A percentile compares a stretch with the other conserved stretches of the same genome.
phyloP scores from a whole-genome alignment of 1,140 invertebrate genomes.

The Meteorus sp. region DNA sequence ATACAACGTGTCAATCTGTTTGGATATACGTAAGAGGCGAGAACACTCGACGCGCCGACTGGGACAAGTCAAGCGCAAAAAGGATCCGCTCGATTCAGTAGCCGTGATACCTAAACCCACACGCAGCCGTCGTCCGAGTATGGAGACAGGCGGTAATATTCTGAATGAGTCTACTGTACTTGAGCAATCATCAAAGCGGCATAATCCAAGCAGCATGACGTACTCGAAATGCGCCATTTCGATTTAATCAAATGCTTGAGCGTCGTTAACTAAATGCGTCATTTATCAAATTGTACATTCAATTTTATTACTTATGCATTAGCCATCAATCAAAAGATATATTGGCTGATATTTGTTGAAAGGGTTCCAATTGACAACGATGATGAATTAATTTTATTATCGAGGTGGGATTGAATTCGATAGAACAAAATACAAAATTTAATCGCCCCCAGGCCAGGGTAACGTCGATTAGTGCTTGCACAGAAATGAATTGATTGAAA shows the following conservation, averaged over 20 bases:
- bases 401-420: too few species aligned
- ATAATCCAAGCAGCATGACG: constrained; percentile 55
- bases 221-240: constrained; percentile 42
- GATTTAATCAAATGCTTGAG: constrained; percentile 45
- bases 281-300: constrained; percentile 24
- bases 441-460: too few species aligned
- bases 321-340: too few species aligned
- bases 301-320: too few species aligned
- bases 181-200: constrained; percentile 52
- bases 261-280: constrained; percentile 16
- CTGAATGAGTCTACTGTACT: constrained; percentile 53
- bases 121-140: too few species aligned
- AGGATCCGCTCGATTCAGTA: constrained; percentile 20
- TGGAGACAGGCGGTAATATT: constrained; percentile 29
- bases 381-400: too few species aligned
- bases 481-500: too few species aligned
- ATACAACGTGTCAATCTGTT: too few species aligned
- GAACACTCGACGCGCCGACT: constrained; percentile 26
- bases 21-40: constrained; percentile 16
- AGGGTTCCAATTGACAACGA: too few species aligned
- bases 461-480: too few species aligned
- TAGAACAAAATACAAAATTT: too few species aligned
- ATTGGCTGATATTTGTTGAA: too few species aligned
- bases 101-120: constrained; percentile 11
- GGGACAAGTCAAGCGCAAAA: constrained; percentile 29